phyloP scores from a whole-genome alignment of 2,113 vertebrate genomes.

The Cynocephalus volans region DNA sequence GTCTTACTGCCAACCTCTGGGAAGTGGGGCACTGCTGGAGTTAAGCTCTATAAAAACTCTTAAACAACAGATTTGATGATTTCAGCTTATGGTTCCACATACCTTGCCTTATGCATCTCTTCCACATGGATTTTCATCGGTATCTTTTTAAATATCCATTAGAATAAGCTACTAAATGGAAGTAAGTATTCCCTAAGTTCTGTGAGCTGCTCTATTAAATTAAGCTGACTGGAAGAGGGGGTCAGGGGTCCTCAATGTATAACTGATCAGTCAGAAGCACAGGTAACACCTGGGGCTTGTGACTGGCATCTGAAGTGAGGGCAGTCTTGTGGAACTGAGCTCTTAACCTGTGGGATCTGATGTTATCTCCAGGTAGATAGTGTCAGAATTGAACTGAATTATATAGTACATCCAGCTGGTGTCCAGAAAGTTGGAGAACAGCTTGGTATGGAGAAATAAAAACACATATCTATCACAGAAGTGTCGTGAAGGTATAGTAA shows the following conservation, averaged over 20 bases:
- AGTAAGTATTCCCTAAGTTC: background rate
- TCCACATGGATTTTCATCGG: background rate
- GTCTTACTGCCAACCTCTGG: background rate
- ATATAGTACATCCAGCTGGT: background rate
- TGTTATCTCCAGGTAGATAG: background rate
- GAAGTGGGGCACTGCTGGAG: background rate
- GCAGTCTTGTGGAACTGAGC: background rate
- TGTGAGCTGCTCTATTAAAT: background rate
- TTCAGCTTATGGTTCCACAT: too few species aligned
- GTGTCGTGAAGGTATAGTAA: background rate
- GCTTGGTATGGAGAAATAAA: background rate
- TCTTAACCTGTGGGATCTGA: background rate
- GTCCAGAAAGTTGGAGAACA: background rate
- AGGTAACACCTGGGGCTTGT: background rate
- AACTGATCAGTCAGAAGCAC: background rate
- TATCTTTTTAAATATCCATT: background rate
- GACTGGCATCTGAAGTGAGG: background rate
- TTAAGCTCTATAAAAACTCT: background rate
- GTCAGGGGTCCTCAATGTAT: rapidly evolving
- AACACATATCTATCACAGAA: too few species aligned
- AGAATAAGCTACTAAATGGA: background rate
- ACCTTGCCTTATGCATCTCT: background rate
- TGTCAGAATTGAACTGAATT: background rate
- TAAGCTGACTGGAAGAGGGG: background rate
- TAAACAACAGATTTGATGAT: background rate